Base-by-base conservation (phyloP, 2,888 invertebrate species). In the Drosophila flavopinicola region DNA sequence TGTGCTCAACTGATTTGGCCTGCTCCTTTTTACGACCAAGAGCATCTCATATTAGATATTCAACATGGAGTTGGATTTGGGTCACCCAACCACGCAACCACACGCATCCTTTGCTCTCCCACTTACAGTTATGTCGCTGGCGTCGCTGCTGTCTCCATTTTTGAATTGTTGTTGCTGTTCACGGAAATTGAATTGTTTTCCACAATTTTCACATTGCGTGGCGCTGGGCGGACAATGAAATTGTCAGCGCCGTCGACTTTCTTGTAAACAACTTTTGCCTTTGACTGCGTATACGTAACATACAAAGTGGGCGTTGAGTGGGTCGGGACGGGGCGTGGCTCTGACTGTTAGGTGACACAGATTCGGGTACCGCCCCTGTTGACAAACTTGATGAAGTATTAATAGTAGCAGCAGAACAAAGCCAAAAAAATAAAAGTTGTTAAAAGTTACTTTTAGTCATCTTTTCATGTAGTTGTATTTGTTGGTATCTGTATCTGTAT, bases 151-250 rank as follows among this genome's bases (percentile, higher is more conserved):
- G 29, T 10, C 24, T 53, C 15, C 1, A n/a, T 2, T 6, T 38
- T 29, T 13, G n/a, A n/a, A n/a, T 44, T 60, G 15, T 25, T 33
- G 23, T 42, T 53, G 35, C 51, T 60, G 66, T 63, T 51, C 74
- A 74, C 70, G 74, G 65, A 79, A 86, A 80, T 80, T 80, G 86
- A 80, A 80, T 80, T 80, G 86, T 86, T 80, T 79, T 83, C 66
- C 75, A 65, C 66, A 60, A 60, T 65, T 85, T 83, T 78, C 60
- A n/a, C 53, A 45, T 64, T 68, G 60, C n/a, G 13, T 45, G 27
- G 11, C 11, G 59, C 25, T 9, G 52, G 41, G 32, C 33, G 27
- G 17, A 56, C 70, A 75, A 60, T 61, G 70, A 74, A 75, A 71
- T 75, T 75, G 66, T 59, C 66, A 66, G 45, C 61, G 61, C 41